phyloP scores from a whole-genome alignment of 2,113 vertebrate genomes.

The Paracanthobrama guichenoti region DNA sequence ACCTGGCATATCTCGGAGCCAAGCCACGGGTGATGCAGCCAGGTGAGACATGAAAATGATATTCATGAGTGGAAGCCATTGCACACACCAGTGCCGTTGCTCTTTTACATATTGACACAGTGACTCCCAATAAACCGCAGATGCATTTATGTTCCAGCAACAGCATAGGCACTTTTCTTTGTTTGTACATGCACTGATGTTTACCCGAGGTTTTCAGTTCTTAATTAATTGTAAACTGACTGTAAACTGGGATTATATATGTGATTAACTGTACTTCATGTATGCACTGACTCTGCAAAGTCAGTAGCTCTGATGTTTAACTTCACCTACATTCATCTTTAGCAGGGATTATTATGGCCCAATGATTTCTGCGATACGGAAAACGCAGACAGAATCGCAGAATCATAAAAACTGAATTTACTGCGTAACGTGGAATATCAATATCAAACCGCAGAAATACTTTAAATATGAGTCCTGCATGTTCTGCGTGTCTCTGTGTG shows the following conservation, averaged over 20 bases:
- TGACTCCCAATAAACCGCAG: neutral
- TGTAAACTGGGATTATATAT: neutral
- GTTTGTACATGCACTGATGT: neutral
- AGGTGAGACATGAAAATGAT: slow-evolving; percentile 76
- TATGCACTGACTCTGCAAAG: neutral
- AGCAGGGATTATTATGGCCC: neutral
- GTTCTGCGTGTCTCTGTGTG: too few relatives aligned
- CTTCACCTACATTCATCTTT: neutral
- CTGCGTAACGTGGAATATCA: too few relatives aligned
- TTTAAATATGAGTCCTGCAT: too few relatives aligned
- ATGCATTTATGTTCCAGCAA: neutral
- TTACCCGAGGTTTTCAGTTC: neutral
- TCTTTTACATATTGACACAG: neutral
- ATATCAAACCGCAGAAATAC: too few relatives aligned
- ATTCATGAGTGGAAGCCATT: neutral
- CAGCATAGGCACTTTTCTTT: neutral
- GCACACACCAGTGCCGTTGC: too few relatives aligned
- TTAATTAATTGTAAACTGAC: neutral
- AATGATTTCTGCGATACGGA: too few relatives aligned
- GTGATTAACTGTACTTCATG: neutral
- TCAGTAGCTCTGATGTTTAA: neutral
- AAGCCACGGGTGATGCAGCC: slow-evolving; percentile 98
- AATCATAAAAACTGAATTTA: too few relatives aligned
- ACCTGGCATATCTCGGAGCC: slow-evolving; percentile 96
- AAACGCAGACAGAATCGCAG: too few relatives aligned